Conservation (phyloP, 64 coral and sea anemone genomes). For the Montipora capricornis region DNA sequence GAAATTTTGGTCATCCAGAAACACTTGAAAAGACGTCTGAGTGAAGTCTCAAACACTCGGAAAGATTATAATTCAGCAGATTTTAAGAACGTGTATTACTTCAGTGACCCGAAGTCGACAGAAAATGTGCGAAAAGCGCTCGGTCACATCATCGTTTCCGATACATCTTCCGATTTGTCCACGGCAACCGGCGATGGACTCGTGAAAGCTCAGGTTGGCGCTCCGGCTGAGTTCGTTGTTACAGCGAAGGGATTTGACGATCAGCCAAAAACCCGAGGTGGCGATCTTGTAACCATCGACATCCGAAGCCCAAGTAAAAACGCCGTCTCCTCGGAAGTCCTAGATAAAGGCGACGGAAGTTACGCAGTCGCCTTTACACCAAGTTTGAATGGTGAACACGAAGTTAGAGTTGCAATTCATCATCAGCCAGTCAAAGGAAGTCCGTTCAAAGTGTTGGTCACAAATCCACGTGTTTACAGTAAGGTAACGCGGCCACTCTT, state of each 20-base stretch:
- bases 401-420: conserved; percentile 76
- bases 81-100: conserved; percentile 68
- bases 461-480: conserved; percentile 80
- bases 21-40: conserved; percentile 81
- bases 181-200: conserved; percentile 86
- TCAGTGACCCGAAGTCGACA: conserved; percentile 62
- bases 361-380: conserved; percentile 82
- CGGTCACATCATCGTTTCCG: conserved; percentile 74
- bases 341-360: conserved; percentile 78
- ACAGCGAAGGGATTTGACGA: conserved; percentile 73
- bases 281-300: conserved; percentile 75
- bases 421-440: conserved; percentile 80
- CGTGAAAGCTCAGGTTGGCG: conserved; percentile 74
- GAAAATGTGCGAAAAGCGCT: conserved; percentile 67
- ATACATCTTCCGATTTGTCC: conserved; percentile 75
- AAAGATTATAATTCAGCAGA: conserved; percentile 52
- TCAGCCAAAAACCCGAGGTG: conserved; percentile 68
- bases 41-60: conserved; percentile 75
- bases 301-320: conserved; percentile 58
- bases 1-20: conserved; percentile 95
- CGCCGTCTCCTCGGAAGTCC: conserved; percentile 29
- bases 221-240: conserved; percentile 66
- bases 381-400: conserved; percentile 62
- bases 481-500: conserved; percentile 65
- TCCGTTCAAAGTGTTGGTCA: conserved; percentile 69